A percentile compares a stretch with the other conserved stretches of the same genome.
phyloP scores from a whole-genome alignment of 2,113 vertebrate genomes.

The Sebastes schlegelii region DNA sequence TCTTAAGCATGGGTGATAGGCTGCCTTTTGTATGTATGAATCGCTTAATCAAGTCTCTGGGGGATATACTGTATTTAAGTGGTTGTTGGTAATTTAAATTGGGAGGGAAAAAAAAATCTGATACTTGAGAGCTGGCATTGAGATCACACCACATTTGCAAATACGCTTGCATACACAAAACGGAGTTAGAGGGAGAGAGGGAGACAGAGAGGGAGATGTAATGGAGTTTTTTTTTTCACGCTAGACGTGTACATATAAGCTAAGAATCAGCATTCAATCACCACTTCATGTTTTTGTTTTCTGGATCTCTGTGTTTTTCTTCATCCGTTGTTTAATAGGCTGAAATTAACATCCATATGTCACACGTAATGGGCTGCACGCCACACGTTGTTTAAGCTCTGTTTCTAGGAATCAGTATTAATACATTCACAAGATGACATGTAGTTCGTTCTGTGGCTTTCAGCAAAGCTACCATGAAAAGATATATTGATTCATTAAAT shows the following conservation, averaged over 20 bases:
- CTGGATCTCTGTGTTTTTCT: constrained; percentile 34
- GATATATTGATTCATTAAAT: constrained; percentile 2
- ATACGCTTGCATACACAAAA: constrained; percentile 55
- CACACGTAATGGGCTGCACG: constrained; percentile 6
- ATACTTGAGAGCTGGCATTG: constrained; percentile 51
- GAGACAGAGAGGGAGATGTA: constrained; percentile 37
- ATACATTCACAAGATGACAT: constrained; percentile 9
- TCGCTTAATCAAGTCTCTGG: constrained; percentile 67
- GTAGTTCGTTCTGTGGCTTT: background rate
- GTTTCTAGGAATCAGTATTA: constrained; percentile 8
- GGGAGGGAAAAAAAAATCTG: constrained; percentile 1
- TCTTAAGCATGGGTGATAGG: constrained; percentile 68
- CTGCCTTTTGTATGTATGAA: constrained; percentile 65
- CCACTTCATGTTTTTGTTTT: constrained; percentile 46
- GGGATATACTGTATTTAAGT: constrained; percentile 54
- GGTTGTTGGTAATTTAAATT: constrained; percentile 63
- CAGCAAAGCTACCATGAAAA: background rate
- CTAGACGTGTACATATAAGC: constrained; percentile 56
- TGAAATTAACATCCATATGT: constrained; percentile 42
- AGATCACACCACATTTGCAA: constrained; percentile 57
- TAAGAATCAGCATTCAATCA: constrained; percentile 71
- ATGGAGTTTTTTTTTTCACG: constrained; percentile 50
- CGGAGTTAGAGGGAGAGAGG: constrained; percentile 12
- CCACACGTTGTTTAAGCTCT: constrained; percentile 14
- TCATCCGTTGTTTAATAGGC: constrained; percentile 33